Evolutionary conservation across 2,888 invertebrate species (phyloP).

Genomic region (Sialis lutaria): DNA sequence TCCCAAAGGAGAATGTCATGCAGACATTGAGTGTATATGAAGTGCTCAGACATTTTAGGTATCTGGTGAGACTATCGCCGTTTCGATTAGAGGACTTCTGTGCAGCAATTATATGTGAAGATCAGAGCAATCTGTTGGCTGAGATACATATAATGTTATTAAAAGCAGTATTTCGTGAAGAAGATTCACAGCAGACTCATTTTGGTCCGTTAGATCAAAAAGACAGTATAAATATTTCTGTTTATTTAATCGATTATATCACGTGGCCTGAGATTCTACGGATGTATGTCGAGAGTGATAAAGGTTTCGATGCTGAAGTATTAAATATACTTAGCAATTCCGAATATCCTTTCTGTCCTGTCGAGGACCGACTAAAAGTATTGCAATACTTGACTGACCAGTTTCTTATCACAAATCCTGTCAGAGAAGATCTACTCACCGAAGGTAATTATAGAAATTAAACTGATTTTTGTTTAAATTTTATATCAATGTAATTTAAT

Average conservation of each 20-base stretch:
- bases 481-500: neutral
- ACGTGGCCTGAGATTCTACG: slow-evolving; percentile 92
- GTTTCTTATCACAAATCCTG: slow-evolving; percentile 82
- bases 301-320: slow-evolving; percentile 54
- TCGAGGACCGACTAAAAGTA: slow-evolving; percentile 63
- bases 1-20: slow-evolving; percentile 60
- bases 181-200: slow-evolving; percentile 86
- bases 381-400: slow-evolving; percentile 87
- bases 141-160: slow-evolving; percentile 91
- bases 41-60: slow-evolving; percentile 82
- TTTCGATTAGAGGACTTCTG: slow-evolving; percentile 96
- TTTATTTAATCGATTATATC: slow-evolving; percentile 85
- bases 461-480: no score
- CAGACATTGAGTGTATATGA: slow-evolving; percentile 84
- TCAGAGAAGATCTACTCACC: slow-evolving; percentile 82
- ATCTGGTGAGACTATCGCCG: slow-evolving; percentile 79
- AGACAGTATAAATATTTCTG: slow-evolving; percentile 86
- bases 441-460: slow-evolving; percentile 45
- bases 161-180: slow-evolving; percentile 79
- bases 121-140: slow-evolving; percentile 77
- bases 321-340: slow-evolving; percentile 48
- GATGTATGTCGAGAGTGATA: slow-evolving; percentile 83
- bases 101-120: slow-evolving; percentile 78
- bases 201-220: slow-evolving; percentile 95
- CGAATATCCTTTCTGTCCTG: slow-evolving; percentile 77